Evolutionary conservation across 2,888 invertebrate species (phyloP), one percentile per base, ranked within the genome.

Genomic region (Cephus rjabovi): DNA sequence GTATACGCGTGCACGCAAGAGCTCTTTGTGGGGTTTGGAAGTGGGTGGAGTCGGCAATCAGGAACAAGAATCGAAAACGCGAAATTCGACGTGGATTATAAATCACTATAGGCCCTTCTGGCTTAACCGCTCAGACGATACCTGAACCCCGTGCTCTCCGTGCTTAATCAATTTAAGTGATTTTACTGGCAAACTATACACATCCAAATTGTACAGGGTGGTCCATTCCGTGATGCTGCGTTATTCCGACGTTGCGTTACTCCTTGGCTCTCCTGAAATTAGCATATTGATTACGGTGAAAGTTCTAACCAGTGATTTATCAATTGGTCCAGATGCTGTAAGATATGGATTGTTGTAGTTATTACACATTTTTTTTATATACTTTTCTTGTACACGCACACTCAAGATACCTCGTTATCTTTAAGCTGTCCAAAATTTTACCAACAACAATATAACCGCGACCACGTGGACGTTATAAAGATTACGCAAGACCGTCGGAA

Each of bases 121-220:
- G 73, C 30, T 4, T 31, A 40, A 74, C 23, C 37, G 30, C 31
- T 37, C 31, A 73, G 12, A 35, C 37, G 37, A 69, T 40, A 70
- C 77, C 77, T 71, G 75, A 74, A 77, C 74, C 81, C 77, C 77
- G 77, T 82, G 83, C 79, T 85, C 79, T 85, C 82, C 85, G 79
- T 76, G 84, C 85, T 87, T 89, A 89, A 89, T 89, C 88, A 88
- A 86, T 88, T 88, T 87, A 87, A 89, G 89, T 88, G 89, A 87
- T 88, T 88, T 83, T 84, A 85, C 88, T 87, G 84, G 87, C 73
- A 74, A 34, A 74, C 74, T 74, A 70, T 31, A 30, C 23, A 6
- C 23, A 30, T 12, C 70, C 1, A 30, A n/a, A n/a, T 31, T 31
- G 2, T 31, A 31, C 70, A n/a, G 70, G 70, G 70, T n/a, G 70